Percentiles rank a stretch among this genome's conserved stretches.
Conservation (phyloP, 1,140 invertebrate genomes). For the Drosophila burlai region DNA sequence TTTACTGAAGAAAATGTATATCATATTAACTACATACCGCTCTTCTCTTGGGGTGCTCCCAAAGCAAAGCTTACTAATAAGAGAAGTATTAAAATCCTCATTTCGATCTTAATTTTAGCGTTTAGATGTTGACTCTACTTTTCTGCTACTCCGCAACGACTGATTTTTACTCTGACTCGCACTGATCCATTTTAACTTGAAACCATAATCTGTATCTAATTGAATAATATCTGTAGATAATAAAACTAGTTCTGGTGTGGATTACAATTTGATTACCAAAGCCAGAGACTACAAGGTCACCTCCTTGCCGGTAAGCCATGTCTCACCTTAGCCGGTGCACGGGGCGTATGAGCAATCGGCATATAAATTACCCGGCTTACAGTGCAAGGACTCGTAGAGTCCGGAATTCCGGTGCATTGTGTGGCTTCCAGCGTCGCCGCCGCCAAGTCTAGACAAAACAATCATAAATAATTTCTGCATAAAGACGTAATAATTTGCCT, state of each 20-base stretch:
- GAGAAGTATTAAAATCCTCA: no score
- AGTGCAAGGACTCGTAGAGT: conserved; percentile 46
- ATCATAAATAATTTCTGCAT: conserved; percentile 83
- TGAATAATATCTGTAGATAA: background rate
- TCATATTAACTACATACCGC: no score
- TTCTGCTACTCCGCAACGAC: no score
- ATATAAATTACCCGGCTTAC: conserved; percentile 62
- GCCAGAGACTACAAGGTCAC: background rate
- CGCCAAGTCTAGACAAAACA: conserved; percentile 79
- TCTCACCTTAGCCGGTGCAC: conserved; percentile 45
- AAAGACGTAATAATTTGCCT: conserved; percentile 79
- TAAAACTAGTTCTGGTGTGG: background rate
- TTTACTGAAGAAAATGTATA: no score
- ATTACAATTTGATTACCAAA: background rate
- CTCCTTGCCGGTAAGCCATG: conserved; percentile 10
- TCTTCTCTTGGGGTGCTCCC: no score
- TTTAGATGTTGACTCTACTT: no score
- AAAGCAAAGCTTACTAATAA: no score
- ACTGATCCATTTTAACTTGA: no score
- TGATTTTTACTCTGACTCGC: no score
- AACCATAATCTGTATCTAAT: background rate
- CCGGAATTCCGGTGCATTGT: conserved; percentile 81
- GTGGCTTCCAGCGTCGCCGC: conserved; percentile 41
- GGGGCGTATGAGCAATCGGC: conserved; percentile 71
- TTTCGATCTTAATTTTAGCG: no score